phyloP scores from a whole-genome alignment of 1,140 invertebrate species.

The Plectrocnemia conspersa region DNA sequence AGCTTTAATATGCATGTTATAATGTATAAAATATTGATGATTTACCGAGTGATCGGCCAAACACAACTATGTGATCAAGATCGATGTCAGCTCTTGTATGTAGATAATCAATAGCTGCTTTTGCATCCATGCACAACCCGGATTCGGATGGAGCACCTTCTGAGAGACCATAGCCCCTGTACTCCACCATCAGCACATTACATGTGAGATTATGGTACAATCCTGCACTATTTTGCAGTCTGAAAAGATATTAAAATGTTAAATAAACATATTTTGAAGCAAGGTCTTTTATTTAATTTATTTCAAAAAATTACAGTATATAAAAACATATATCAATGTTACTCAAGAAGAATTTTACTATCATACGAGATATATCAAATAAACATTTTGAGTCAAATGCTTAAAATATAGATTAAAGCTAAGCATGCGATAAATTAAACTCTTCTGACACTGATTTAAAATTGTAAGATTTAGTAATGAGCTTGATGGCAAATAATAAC shows the following conservation, averaged over 20 bases:
- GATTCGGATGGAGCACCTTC: slow-evolving; percentile 81
- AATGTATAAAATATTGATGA: too few relatives aligned
- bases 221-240: slow-evolving; percentile 71
- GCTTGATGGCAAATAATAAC: too few relatives aligned
- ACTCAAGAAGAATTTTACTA: background rate
- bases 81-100: slow-evolving; percentile 77
- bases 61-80: slow-evolving; percentile 80
- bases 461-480: background rate
- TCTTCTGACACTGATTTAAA: background rate
- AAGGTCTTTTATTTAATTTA: background rate
- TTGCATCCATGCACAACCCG: slow-evolving; percentile 83
- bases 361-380: background rate
- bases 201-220: slow-evolving; percentile 75
- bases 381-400: background rate
- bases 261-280: background rate
- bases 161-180: slow-evolving; percentile 91
- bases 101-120: slow-evolving; percentile 81
- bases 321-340: background rate
- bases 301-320: background rate
- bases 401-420: background rate
- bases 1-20: too few relatives aligned
- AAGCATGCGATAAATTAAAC: background rate
- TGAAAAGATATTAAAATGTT: slow-evolving; percentile 37
- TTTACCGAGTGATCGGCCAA: slow-evolving; percentile 84
- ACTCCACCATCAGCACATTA: slow-evolving; percentile 88